Evolutionary conservation across 30 jellyfish, hydroid and myxozoan species (phyloP).

Genomic region (Chrysaora quinquecirrha): DNA sequence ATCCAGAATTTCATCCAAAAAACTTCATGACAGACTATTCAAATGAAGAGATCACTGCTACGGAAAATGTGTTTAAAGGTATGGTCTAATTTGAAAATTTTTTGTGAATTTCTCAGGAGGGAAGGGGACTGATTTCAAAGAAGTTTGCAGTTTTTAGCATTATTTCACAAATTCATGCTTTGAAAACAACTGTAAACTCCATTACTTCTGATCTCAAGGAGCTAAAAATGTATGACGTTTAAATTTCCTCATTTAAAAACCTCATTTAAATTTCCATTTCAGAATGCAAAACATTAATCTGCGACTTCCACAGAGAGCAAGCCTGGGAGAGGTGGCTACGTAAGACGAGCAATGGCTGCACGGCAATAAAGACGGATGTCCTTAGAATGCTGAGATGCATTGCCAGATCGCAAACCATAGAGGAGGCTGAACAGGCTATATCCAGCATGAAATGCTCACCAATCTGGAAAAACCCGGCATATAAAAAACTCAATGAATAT

Average conservation of each 20-base stretch:
- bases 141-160: background rate
- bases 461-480: slow-evolving; percentile 10
- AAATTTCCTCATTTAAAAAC: too few species aligned
- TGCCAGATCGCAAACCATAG: slow-evolving; percentile 25
- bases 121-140: background rate
- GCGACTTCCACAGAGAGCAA: slow-evolving; percentile 30
- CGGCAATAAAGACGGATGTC: slow-evolving; percentile 2
- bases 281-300: slow-evolving; percentile 20
- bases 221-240: too few species aligned
- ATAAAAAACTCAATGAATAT: background rate
- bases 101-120: background rate
- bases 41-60: background rate
- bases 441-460: background rate
- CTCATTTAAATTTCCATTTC: background rate
- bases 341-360: slow-evolving; percentile 2
- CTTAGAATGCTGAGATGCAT: slow-evolving; percentile 10
- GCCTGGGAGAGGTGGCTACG: slow-evolving; percentile 35
- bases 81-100: background rate
- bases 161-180: too few species aligned
- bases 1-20: background rate
- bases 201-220: too few species aligned
- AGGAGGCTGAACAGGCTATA: slow-evolving; percentile 28
- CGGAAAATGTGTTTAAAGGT: background rate
- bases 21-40: background rate
- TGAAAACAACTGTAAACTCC: too few species aligned